Base-by-base conservation (phyloP, 2,797 vertebrate species). In the Cyclura pinguis region DNA sequence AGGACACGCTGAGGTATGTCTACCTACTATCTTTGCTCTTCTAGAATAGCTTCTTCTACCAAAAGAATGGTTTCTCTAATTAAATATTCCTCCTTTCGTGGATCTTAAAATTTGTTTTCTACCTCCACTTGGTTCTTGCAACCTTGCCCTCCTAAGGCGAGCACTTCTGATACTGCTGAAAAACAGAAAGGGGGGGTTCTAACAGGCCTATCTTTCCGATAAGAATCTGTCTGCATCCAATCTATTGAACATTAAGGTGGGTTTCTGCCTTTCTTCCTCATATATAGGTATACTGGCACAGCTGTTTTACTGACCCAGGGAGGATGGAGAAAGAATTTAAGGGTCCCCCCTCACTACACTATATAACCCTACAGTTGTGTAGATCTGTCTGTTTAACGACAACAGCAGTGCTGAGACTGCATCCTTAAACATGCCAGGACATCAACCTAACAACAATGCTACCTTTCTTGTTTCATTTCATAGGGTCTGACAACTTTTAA, bases 361-460 rank as follows among this genome's bases (percentile, higher is more conserved):
- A 42, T 67, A 47, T 9, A 77, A n/a, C 24, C 47, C 57, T 16
- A 38, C 47, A 77, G 16, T 73, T 72, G 84, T 88, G 57, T 80
- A 59, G 59, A 59, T 77, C 73, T 50, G 59, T 72, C 86, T 72
- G 81, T 84, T 78, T 84, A 78, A 86, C 55, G 77, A 86, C 67
- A 80, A 55, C 72, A 80, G 93, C 86, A 92, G 91, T 89, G 89
- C 92, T 93, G 95, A 84, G 94, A 91, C 27, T 77, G 89, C 90
- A 94, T 95, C 88, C 87, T 94, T 93, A 96, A 94, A 88, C 93
- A 6, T 90, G 92, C 85, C 67, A 73, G 92, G 90, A 93, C 89
- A 93, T 89, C 92, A 0, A 82, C 81, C 91, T 86, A 91, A 95
- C 96, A 96, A 95, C 94, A 96, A 96, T 91, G 76, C 89, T 94